A percentile compares a stretch with the other conserved stretches of the same genome.
These are phyloP conservation scores for Sminthurides aquaticus DNA, from an alignment of 2,888 invertebrate species.

Conservation along the genomic window DNA sequence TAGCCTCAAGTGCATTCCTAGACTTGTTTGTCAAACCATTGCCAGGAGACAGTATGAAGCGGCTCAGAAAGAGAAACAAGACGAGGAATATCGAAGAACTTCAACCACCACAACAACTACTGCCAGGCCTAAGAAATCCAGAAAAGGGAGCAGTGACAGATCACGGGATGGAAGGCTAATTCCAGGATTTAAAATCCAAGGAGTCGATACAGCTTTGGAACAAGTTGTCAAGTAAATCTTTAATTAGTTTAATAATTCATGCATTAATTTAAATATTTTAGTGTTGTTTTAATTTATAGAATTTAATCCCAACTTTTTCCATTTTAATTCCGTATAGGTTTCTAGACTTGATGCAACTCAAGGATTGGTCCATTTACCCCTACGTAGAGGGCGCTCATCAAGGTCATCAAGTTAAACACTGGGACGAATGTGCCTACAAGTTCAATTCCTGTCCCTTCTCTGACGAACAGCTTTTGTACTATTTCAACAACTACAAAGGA, in stretches of 20 bases:
- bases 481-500: conserved; percentile 41
- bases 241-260: neutral
- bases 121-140: conserved; percentile 16
- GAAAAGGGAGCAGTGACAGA: neutral
- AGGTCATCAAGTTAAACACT: conserved; percentile 31
- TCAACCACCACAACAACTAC: conserved; percentile 18
- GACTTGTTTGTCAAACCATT: conserved; percentile 38
- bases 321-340: conserved; percentile 24
- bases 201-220: conserved; percentile 35
- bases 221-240: conserved; percentile 36
- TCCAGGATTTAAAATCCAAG: conserved; percentile 29
- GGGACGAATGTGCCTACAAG: conserved; percentile 30
- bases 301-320: neutral
- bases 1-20: conserved; percentile 35
- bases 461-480: conserved; percentile 38
- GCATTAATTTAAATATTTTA: neutral
- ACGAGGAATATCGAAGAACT: conserved; percentile 15
- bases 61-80: conserved; percentile 9
- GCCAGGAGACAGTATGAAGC: conserved; percentile 32
- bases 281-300: neutral
- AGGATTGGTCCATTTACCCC: conserved; percentile 40
- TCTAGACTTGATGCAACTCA: conserved; percentile 38
- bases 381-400: conserved; percentile 37
- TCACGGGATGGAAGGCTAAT: conserved; percentile 25
- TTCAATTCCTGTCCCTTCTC: conserved; percentile 27